These are phyloP conservation scores for Poecilobothrus nobilitatus DNA, from an alignment of 2,888 invertebrate genomes.

Conservation along the genomic window DNA sequence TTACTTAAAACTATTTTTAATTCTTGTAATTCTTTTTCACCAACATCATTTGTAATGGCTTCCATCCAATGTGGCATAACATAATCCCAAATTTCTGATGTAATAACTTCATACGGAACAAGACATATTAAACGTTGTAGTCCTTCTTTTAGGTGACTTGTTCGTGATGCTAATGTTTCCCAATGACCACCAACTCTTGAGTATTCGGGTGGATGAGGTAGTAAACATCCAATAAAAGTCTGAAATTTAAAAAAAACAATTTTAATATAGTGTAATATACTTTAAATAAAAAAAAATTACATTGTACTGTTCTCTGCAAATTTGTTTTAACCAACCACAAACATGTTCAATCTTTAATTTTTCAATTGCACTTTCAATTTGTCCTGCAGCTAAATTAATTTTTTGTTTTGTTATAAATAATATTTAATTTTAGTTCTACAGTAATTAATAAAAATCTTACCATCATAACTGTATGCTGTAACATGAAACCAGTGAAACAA, in stretches of 20 bases:
- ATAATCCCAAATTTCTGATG: constrained; percentile 93
- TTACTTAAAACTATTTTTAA: constrained; percentile 79
- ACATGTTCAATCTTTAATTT: constrained; percentile 88
- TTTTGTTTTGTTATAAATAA: not conserved
- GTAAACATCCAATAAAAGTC: constrained; percentile 76
- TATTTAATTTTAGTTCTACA: constrained; percentile 1
- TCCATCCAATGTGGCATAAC: constrained; percentile 99
- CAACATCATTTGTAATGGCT: constrained; percentile 86
- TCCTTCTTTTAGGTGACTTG: constrained; percentile 90
- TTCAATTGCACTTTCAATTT: constrained; percentile 79
- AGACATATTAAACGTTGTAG: constrained; percentile 88
- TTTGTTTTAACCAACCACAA: constrained; percentile 80
- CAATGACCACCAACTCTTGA: constrained; percentile 94
- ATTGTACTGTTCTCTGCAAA: constrained; percentile 74
- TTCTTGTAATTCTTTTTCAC: constrained; percentile 77
- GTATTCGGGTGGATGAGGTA: constrained; percentile 94
- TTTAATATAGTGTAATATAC: not conserved
- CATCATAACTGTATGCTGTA: constrained; percentile 92
- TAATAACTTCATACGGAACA: constrained; percentile 95
- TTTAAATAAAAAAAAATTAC: constrained; percentile 34
- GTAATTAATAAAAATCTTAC: constrained; percentile 43
- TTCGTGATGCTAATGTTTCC: constrained; percentile 78
- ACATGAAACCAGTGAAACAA: constrained; percentile 99
- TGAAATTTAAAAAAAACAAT: constrained; percentile 15
- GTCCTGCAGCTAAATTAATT: constrained; percentile 46